Evolutionary conservation across 1,140 invertebrate genomes (phyloP).

Genomic region (Rhopalosiphum maidis): DNA sequence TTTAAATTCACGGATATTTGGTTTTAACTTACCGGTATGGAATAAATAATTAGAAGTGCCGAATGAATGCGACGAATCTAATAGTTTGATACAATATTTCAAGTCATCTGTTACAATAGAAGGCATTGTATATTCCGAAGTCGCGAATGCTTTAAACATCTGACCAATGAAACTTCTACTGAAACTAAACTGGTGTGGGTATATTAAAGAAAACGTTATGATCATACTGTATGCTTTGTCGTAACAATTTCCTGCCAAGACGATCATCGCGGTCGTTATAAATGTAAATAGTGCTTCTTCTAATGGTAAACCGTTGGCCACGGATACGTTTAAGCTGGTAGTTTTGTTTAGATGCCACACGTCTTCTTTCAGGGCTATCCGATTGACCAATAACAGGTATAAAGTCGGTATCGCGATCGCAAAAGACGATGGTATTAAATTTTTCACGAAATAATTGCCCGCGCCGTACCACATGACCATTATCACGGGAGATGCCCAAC

Average conservation of each 20-base stretch:
- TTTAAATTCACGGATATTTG: too few relatives aligned
- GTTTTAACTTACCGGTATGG: background rate
- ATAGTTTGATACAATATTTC: background rate
- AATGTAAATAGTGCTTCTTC: constrained; percentile 8
- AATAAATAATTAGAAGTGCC: background rate
- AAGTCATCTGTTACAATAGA: background rate
- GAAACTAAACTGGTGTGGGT: background rate
- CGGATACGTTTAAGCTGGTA: background rate
- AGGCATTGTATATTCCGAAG: background rate
- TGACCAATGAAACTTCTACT: background rate
- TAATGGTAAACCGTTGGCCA: background rate
- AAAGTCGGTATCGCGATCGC: background rate
- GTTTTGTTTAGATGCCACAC: too few relatives aligned
- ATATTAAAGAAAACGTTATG: background rate
- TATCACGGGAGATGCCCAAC: background rate
- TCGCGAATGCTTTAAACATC: background rate
- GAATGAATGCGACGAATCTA: background rate
- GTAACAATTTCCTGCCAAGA: background rate
- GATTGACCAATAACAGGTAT: background rate
- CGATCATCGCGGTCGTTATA: background rate
- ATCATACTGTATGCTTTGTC: background rate
- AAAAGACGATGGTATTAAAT: background rate
- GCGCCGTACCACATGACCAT: constrained; percentile 2
- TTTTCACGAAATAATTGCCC: background rate
- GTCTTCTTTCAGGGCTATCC: background rate